These are phyloP conservation scores for Hippocampus kuda DNA, from an alignment of 2,797 vertebrate species.

Conservation along the genomic window DNA sequence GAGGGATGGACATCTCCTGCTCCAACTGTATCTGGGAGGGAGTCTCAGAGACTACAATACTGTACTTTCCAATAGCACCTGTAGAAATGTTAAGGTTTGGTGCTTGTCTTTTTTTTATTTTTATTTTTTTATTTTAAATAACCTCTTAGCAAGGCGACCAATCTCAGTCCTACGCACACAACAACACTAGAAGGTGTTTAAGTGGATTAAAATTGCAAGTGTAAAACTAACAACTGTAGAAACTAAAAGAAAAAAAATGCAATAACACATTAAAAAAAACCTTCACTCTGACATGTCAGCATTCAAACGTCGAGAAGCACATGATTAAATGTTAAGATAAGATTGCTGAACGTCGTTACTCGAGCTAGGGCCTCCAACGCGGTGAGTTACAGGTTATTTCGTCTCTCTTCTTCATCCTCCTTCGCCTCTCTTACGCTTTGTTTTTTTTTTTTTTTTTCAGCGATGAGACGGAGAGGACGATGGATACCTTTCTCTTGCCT, in stretches of 20 bases:
- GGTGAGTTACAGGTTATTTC: slow-evolving; percentile 25
- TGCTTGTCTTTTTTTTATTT: too few relatives aligned
- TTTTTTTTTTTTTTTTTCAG: slow-evolving; percentile 43
- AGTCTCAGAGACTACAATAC: too few relatives aligned
- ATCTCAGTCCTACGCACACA: too few relatives aligned
- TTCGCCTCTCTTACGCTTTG: slow-evolving; percentile 31
- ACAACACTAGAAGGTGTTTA: too few relatives aligned
- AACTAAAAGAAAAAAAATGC: background rate
- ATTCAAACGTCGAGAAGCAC: background rate
- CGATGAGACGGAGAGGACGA: slow-evolving; percentile 51
- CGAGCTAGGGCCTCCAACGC: background rate
- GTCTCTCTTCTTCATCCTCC: slow-evolving; percentile 27
- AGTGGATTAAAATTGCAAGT: too few relatives aligned
- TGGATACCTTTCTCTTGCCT: slow-evolving; percentile 67
- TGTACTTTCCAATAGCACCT: too few relatives aligned
- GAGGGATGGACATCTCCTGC: too few relatives aligned
- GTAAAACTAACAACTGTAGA: background rate
- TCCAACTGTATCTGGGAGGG: too few relatives aligned
- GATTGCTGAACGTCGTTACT: background rate
- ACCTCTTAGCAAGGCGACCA: too few relatives aligned
- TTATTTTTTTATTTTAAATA: too few relatives aligned
- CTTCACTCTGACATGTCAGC: background rate
- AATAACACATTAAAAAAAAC: background rate
- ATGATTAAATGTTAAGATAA: background rate
- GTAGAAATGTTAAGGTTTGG: too few relatives aligned